These are phyloP conservation scores for Malthinus seriepunctatus DNA, from an alignment of 2,888 invertebrate genomes.

Conservation along the genomic window DNA sequence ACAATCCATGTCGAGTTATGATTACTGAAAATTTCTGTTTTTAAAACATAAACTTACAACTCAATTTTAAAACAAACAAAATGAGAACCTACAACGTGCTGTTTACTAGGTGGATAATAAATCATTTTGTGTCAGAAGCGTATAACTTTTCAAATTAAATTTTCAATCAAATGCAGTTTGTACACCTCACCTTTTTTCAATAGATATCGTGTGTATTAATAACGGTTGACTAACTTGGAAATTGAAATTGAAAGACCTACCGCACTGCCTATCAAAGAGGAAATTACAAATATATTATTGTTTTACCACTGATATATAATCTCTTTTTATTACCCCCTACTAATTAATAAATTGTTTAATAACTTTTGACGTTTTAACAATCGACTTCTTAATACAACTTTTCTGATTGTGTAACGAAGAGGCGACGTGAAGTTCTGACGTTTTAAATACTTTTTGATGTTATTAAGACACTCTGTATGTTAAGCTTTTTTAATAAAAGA, in stretches of 20 bases:
- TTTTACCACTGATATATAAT: no score
- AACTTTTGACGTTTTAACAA: no score
- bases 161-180: constrained; percentile 4
- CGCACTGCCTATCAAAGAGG: neutral
- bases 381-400: no score
- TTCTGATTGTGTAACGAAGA: no score
- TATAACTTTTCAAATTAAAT: constrained; percentile 17
- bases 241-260: neutral
- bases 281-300: no score
- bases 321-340: no score
- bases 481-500: no score
- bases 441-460: no score
- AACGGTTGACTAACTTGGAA: neutral
- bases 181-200: neutral
- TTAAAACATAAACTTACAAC: neutral
- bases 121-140: constrained; percentile 12
- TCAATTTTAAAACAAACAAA: neutral
- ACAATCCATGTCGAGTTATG: neutral
- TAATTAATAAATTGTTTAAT: no score
- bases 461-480: no score
- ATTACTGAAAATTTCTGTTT: neutral
- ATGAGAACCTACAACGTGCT: neutral
- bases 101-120: constrained; percentile 4
- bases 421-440: no score
- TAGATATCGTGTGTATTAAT: neutral